Base-by-base conservation (phyloP, 1,140 invertebrate species). In the Goniozus legneri region DNA sequence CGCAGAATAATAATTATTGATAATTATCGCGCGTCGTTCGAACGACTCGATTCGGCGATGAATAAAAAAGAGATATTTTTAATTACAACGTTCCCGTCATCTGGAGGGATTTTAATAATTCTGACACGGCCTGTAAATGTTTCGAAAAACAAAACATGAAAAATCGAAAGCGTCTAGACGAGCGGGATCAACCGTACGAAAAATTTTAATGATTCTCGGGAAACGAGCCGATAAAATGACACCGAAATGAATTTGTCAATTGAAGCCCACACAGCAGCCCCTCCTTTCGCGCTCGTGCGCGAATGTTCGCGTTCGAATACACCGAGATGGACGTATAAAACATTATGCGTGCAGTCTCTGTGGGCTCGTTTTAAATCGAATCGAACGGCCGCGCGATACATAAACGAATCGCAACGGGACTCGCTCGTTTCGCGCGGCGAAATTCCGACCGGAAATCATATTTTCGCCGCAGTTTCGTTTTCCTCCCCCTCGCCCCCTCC, bases 151-250 rank as follows among this genome's bases (percentile, higher is more conserved):
- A n/a, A n/a, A n/a, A n/a, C 24, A 27, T 27, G 4, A 10, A 10
- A 27, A 39, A 52, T 52, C 48, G 53, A 52, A 40, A 20, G 50
- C 30, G 37, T 10, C 37, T 44, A 52, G 44, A 48, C 49, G 20
- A 44, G 21, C 27, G n/a, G n/a, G n/a, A n/a, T n/a, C n/a, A n/a
- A n/a, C n/a, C n/a, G n/a, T n/a, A n/a, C n/a, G 49, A 41, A 40
- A 52, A 44, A 55, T 51, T 54, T 54, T 51, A 50, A 54, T 41
- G 42, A 51, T 46, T 51, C 39, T 38, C 45, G 37, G 12, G 43
- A 54, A 39, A 38, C 40, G 38, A 22, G 13, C 37, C 27, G 41
- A 39, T 34, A 41, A 52, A 45, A n/a, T 42, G 41, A 44, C 13
- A 32, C 33, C 13, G 27, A 52, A 55, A 54, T 54, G 34, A 54